Conservation (phyloP, 2,888 invertebrate genomes). For the Mamestra brassicae region DNA sequence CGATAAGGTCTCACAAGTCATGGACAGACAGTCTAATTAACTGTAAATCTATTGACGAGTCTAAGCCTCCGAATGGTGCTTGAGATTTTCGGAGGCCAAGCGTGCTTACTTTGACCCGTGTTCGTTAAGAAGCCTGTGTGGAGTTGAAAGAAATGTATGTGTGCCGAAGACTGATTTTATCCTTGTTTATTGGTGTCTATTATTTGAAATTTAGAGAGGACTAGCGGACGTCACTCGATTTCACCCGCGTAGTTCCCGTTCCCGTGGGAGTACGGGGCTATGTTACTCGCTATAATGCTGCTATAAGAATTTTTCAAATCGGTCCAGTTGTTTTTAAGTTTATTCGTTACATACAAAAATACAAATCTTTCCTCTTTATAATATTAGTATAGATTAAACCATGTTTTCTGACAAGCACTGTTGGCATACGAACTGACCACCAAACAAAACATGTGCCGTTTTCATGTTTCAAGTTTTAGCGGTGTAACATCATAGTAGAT, state of each 20-base stretch:
- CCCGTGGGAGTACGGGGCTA: too few relatives aligned
- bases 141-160: conserved; percentile 7
- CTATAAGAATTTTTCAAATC: too few relatives aligned
- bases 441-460: too few relatives aligned
- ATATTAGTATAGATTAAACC: too few relatives aligned
- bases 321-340: too few relatives aligned
- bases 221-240: not conserved
- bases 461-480: not conserved
- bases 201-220: not conserved
- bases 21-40: conserved; percentile 57
- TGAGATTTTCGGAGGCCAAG: conserved; percentile 39
- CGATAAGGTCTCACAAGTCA: conserved; percentile 43
- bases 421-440: too few relatives aligned
- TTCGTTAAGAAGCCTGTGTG: conserved; percentile 8
- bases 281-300: too few relatives aligned
- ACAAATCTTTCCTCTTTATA: too few relatives aligned
- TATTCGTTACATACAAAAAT: too few relatives aligned
- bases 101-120: conserved; percentile 45
- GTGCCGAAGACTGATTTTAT: not conserved
- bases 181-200: not conserved
- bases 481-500: too few relatives aligned
- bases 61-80: conserved; percentile 41
- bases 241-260: too few relatives aligned
- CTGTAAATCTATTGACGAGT: conserved; percentile 42
- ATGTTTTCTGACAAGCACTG: not conserved